Percentiles rank a stretch among this genome's conserved stretches.
phyloP scores from a whole-genome alignment of 1,140 invertebrate species.

The Antheraea pernyi region DNA sequence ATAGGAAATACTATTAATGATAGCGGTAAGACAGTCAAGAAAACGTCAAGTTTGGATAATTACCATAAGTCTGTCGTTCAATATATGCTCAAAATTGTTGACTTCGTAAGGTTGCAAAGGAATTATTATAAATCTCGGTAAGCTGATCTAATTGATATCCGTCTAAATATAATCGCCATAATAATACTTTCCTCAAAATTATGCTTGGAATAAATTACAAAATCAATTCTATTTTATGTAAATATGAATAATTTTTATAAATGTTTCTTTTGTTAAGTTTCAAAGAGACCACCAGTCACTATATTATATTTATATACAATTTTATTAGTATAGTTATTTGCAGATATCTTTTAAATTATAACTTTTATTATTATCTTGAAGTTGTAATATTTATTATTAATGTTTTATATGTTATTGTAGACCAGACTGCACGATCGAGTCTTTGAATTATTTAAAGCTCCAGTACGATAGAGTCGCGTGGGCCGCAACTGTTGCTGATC shows the following conservation, averaged over 20 bases:
- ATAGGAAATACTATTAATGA: constrained; percentile 35
- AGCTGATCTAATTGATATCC: constrained; percentile 1
- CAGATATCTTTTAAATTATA: too few relatives aligned
- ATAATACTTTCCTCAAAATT: not conserved
- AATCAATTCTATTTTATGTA: too few relatives aligned
- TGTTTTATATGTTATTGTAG: constrained; percentile 6
- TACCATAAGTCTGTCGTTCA: constrained; percentile 58
- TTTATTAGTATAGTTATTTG: too few relatives aligned
- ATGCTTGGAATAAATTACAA: too few relatives aligned
- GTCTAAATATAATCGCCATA: not conserved
- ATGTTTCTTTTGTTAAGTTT: too few relatives aligned
- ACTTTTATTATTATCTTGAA: too few relatives aligned
- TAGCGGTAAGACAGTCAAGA: constrained; percentile 16
- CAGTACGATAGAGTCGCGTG: constrained; percentile 62
- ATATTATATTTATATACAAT: too few relatives aligned
- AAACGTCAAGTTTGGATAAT: constrained; percentile 30
- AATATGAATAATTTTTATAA: too few relatives aligned
- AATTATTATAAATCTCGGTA: constrained; percentile 45
- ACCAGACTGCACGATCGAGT: constrained; percentile 23
- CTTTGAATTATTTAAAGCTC: constrained; percentile 48
- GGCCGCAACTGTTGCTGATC: constrained; percentile 56
- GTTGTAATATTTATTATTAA: too few relatives aligned
- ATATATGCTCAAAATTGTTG: constrained; percentile 53
- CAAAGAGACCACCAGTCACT: too few relatives aligned
- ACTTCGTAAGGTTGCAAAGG: constrained; percentile 58